Conservation (phyloP, 92 coral and sea anemone genomes). For the Bergia puertoricense region DNA sequence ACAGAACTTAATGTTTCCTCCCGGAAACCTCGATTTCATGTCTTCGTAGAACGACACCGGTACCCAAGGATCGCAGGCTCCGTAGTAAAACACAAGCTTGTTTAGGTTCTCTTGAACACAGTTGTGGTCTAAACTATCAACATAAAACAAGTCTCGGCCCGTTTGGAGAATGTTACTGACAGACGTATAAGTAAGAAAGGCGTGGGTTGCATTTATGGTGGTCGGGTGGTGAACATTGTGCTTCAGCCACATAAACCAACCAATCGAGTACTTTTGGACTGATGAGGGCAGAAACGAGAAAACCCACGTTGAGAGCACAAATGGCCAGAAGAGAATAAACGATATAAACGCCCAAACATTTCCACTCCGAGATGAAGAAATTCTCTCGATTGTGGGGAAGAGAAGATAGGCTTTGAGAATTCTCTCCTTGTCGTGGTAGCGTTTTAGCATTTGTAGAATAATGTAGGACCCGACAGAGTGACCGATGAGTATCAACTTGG, state of each 20-base stretch:
- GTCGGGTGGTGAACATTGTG: constrained; percentile 67
- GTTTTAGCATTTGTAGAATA: constrained; percentile 79
- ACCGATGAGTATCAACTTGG: constrained; percentile 82
- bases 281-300: constrained; percentile 79
- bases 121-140: constrained; percentile 65
- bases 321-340: constrained; percentile 87
- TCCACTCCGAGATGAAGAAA: constrained; percentile 93
- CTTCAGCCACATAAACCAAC: constrained; percentile 90
- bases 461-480: constrained; percentile 94
- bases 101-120: constrained; percentile 77
- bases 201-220: constrained; percentile 70
- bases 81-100: constrained; percentile 94
- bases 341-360: constrained; percentile 85
- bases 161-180: constrained; percentile 80
- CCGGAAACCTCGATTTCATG: constrained; percentile 84
- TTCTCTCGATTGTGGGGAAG: constrained; percentile 96
- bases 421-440: constrained; percentile 77
- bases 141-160: constrained; percentile 78
- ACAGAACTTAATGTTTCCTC: constrained; percentile 75
- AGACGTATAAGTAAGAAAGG: constrained; percentile 67
- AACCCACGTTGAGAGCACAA: constrained; percentile 75
- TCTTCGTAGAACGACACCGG: constrained; percentile 84
- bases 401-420: constrained; percentile 83
- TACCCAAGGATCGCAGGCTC: constrained; percentile 94
- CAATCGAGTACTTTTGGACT: constrained; percentile 77